These are phyloP conservation scores for Lumbricus terrestris DNA, from an alignment of 2,888 invertebrate genomes.

Conservation along the genomic window DNA sequence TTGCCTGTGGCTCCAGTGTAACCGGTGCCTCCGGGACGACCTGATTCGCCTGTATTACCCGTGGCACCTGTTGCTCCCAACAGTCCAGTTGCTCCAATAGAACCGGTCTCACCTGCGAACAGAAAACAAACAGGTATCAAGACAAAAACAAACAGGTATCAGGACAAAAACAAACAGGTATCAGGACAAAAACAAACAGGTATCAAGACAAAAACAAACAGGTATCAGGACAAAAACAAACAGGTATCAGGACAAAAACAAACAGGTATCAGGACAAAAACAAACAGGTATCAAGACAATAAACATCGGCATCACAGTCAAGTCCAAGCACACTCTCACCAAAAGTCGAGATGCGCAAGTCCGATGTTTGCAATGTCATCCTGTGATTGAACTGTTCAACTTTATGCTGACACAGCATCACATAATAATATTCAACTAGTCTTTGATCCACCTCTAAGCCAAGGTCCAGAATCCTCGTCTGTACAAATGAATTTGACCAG, in stretches of 20 bases:
- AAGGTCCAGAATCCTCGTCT: too few relatives aligned
- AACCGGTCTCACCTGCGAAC: slow-evolving; percentile 18
- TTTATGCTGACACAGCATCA: not conserved
- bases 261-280: slow-evolving; percentile 4
- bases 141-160: not conserved
- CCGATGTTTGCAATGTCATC: not conserved
- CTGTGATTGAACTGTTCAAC: not conserved
- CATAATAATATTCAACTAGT: not conserved
- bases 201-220: not conserved
- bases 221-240: not conserved
- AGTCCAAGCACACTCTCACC: not conserved
- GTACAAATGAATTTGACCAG: too few relatives aligned
- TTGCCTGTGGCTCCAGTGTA: not conserved
- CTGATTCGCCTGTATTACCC: slow-evolving; percentile 16
- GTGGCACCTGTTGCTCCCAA: slow-evolving; percentile 10
- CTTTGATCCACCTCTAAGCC: too few relatives aligned
- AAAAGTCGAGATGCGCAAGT: not conserved
- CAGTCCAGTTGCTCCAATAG: slow-evolving; percentile 25
- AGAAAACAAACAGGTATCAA: not conserved
- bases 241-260: not conserved
- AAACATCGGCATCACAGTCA: not conserved
- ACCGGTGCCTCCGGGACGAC: slow-evolving; percentile 13
- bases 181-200: not conserved
- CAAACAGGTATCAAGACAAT: not conserved
- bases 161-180: too few relatives aligned